phyloP scores from a whole-genome alignment of 2,888 invertebrate genomes.

The Lamellibrachia satsuma region DNA sequence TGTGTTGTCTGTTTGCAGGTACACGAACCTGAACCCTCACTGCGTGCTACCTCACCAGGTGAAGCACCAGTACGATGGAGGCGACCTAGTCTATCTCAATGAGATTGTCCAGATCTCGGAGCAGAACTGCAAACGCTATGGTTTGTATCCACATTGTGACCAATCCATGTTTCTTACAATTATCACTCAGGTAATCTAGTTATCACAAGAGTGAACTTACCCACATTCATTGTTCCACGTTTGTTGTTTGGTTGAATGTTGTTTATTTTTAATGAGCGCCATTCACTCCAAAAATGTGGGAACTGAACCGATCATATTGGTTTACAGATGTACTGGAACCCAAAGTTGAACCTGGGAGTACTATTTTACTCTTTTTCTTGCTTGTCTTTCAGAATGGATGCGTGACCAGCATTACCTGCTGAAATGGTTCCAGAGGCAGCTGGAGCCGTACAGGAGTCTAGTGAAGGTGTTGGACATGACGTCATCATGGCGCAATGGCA shows the following conservation, averaged over 20 bases:
- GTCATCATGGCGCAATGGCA: conserved; percentile 76
- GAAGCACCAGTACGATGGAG: conserved; percentile 74
- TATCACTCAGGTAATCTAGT: not conserved
- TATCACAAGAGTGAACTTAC: not conserved
- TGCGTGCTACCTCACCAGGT: conserved; percentile 64
- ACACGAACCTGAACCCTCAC: conserved; percentile 57
- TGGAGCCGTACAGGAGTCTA: conserved; percentile 72
- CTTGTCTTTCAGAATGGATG: conserved; percentile 68
- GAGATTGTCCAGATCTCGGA: conserved; percentile 65
- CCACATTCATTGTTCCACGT: not conserved
- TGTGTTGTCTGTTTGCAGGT: conserved; percentile 47
- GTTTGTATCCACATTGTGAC: conserved; percentile 39
- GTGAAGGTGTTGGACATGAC: conserved; percentile 74
- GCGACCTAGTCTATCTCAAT: conserved; percentile 52
- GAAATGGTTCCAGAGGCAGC: conserved; percentile 80
- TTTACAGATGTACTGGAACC: not conserved
- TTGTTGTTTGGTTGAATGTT: too few relatives aligned
- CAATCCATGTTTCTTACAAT: not conserved
- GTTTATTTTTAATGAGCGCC: too few relatives aligned
- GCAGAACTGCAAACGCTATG: conserved; percentile 49
- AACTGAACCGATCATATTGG: not conserved
- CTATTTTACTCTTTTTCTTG: not conserved
- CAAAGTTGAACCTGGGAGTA: not conserved
- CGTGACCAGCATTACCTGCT: conserved; percentile 74
- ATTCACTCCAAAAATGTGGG: not conserved